Evolutionary conservation across 2,888 invertebrate genomes (phyloP), one percentile per base, ranked within the genome.

Genomic region (Drosophila bunnanda): DNA sequence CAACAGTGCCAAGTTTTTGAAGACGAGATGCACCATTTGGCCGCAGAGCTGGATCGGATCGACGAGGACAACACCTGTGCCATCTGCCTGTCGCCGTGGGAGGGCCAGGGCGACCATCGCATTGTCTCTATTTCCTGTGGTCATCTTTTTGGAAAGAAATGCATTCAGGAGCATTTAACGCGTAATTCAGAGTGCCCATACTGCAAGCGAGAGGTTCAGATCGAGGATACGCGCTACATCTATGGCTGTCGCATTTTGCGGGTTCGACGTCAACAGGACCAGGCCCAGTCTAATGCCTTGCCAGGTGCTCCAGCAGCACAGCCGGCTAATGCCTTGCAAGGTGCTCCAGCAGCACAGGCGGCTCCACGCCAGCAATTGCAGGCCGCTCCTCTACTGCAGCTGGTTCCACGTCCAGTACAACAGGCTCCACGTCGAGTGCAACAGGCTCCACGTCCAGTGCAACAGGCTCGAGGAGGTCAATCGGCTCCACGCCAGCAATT

Each of bases 71-170:
- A 55, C 25, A 17, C 12, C 5, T 58, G 58, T 10, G 5, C 28
- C 8, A 20, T 58, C 2, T 58, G 58, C 36, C 2, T 38, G 4
- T 15, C 36, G 20, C 28, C 55, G 9, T 58, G 55, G 55, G 54
- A 20, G 9, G 17, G 28, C 4, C 12, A 54, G 28, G 58, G 58
- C 15, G 1, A 15, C 6, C 58, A 58, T 17, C 54, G 58, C 15
- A 2, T 38, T 12, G 55, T 54, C 17, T 54, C 55, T 15, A 15
- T 58, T 4, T 15, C 5, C 15, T 58, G 58, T 20, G 58, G 58
- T 12, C 58, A 58, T 30, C 28, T 58, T 0, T 58, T 58, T 34
- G 58, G 58, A 8, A 15, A 38, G 7, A 6, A n/a, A 0, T 58
- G 58, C 28, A 12, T 58, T 6, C 12, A 5, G 7, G 2, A 1